Evolutionary conservation across 2,888 invertebrate genomes (phyloP).

Genomic region (Julus scandinavius): DNA sequence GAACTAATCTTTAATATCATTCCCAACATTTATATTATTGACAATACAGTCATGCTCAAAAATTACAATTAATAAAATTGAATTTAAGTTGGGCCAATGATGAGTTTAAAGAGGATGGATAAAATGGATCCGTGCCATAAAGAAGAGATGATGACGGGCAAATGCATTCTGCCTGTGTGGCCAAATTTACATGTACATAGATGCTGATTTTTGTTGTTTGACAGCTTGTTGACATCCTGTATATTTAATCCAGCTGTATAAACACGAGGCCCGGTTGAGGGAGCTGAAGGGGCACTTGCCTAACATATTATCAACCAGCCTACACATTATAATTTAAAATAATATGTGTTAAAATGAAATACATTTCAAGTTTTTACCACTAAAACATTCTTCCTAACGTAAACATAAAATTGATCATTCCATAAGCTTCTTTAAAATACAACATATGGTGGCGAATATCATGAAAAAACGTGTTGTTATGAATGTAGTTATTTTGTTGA

Average conservation of each 20-base stretch:
- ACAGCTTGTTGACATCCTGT: slow-evolving; percentile 7
- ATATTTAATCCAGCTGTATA: slow-evolving; percentile 36
- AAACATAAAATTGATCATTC: not conserved
- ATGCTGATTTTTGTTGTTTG: not conserved
- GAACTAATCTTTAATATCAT: not conserved
- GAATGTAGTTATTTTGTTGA: too few species aligned
- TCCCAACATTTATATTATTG: not conserved
- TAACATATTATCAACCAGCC: not conserved
- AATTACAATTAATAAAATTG: not conserved
- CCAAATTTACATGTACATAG: not conserved
- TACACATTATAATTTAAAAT: not conserved
- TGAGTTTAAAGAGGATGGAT: not conserved
- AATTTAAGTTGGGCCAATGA: not conserved
- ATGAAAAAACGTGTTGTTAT: too few species aligned
- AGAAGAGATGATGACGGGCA: not conserved
- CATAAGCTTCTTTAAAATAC: not conserved
- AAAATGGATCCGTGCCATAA: not conserved
- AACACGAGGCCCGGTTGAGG: not conserved
- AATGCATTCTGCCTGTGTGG: not conserved
- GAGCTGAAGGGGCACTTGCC: not conserved
- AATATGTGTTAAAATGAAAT: not conserved
- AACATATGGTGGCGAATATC: too few species aligned
- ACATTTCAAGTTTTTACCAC: not conserved
- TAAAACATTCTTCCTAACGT: not conserved
- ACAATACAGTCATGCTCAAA: not conserved